Base-by-base conservation (phyloP, 2,888 invertebrate genomes). In the Apantesis nais region DNA sequence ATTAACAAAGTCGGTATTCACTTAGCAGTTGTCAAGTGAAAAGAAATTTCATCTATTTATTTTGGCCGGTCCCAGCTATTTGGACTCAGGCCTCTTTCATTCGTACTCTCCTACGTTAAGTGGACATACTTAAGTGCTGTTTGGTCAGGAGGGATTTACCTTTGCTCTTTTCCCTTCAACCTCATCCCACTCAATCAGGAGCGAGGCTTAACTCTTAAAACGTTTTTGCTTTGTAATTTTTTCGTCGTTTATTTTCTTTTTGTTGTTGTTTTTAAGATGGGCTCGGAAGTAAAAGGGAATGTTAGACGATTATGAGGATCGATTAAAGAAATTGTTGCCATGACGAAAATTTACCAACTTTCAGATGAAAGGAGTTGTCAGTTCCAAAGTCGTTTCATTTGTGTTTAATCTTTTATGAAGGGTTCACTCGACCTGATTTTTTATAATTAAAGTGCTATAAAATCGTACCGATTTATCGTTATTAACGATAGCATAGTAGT, bases 71-170 rank as follows among this genome's bases (percentile, higher is more conserved):
- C 81, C 72, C 80, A 67, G 81, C 77, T 83, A 83, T 84, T 82
- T 85, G 83, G 80, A 80, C 83, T 80, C 81, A 79, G 87, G 83
- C 76, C 78, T 69, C 88, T 90, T 91, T 91, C 88, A 86, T 89
- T 90, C 88, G 83, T 89, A 82, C 90, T 89, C 86, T 87, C 83
- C 83, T 85, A 85, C 86, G 87, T 84, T 92, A 93, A 94, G 94
- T 93, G 93, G 92, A 92, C 94, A 90, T 88, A 87, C 92, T 93
- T 91, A 88, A 93, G 93, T 92, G 91, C 86, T 93, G 90, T 94
- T 94, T 94, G 94, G 93, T 87, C 92, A 92, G 90, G 83, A 89
- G 90, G 91, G 94, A 93, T 94, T 93, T 92, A 92, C 92, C 92
- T 93, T 90, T 93, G 94, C 93, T 93, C 93, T 91, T 93, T 94